phyloP scores from a whole-genome alignment of 2,797 vertebrate species.

The Rhynchotus rufescens region DNA sequence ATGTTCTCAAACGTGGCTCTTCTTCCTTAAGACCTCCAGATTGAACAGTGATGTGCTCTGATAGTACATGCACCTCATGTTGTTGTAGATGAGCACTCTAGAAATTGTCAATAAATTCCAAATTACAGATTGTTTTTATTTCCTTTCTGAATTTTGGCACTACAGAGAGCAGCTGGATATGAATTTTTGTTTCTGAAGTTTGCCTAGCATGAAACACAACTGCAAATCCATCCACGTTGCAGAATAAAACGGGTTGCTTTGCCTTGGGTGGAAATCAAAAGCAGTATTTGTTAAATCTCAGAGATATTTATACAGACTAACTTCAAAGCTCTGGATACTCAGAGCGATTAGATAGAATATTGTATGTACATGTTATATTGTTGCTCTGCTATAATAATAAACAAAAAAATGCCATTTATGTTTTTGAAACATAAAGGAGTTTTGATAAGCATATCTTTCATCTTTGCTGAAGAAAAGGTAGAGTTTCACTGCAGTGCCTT shows the following conservation, averaged over 20 bases:
- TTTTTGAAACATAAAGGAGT: neutral
- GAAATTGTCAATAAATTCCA: neutral
- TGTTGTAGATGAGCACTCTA: neutral
- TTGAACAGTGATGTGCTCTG: neutral
- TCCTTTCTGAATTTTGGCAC: neutral
- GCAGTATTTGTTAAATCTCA: neutral
- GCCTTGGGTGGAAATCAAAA: constrained; percentile 20
- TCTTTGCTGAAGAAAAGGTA: neutral
- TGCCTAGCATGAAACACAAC: neutral
- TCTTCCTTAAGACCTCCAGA: neutral
- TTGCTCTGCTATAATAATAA: neutral
- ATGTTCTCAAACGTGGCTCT: neutral
- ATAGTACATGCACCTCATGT: neutral
- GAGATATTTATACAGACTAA: neutral
- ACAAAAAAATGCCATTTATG: neutral
- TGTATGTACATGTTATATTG: neutral
- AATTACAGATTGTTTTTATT: neutral
- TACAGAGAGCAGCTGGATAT: neutral
- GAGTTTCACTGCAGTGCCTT: neutral
- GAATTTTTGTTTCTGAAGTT: neutral
- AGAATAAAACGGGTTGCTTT: constrained; percentile 19
- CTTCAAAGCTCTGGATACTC: neutral
- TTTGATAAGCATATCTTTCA: neutral
- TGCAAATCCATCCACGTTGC: neutral
- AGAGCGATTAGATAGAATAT: neutral